Evolutionary conservation across 2,888 invertebrate genomes (phyloP), one percentile per base, ranked within the genome.

Genomic region (Hirtodrosophila cameraria): DNA sequence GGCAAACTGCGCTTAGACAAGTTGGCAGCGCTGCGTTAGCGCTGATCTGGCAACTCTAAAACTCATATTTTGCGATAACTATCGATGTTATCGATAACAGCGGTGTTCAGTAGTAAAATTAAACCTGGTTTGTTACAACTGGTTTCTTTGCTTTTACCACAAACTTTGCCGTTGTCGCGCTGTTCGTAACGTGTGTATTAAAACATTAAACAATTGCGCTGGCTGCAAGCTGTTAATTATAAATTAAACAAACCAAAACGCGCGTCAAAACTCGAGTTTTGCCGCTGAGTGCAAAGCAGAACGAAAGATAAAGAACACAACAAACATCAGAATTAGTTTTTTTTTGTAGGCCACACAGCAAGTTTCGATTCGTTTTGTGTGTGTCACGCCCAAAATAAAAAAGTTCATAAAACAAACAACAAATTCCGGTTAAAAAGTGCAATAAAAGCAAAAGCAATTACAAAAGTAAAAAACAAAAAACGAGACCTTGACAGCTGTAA

Each of bases 381-480:
- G 73, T 86, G 80, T 80, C 86, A 80, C 80, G 86, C 80, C 80
- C 80, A 86, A 85, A 54, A 45, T 18, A 48, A 49, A 33, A 25
- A n/a, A n/a, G n/a, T n/a, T n/a, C n/a, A n/a, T n/a, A 43, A 64
- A 49, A 9, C 18, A 45, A 36, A 58, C 55, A 49, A 60, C 49
- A 35, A 59, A 53, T 35, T n/a, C 25, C 31, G 50, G 39, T 66
- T 18, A 60, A 62, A 60, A 28, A 64, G 71, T 74, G 69, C 49
- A 59, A 59, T 48, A 59, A 52, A 66, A 72, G 50, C 48, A 61
- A 55, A 66, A 69, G 50, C 43, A 11, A 62, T 67, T 65, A 58
- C 49, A 68, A 46, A 48, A 67, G 50, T 45, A 57, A 48, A 52
- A 68, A 55, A 48, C 59, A 30, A 54, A 68, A 74, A 61, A 46